phyloP scores from a whole-genome alignment of 2,113 vertebrate species.

The Psammodynastes pulverulentus region DNA sequence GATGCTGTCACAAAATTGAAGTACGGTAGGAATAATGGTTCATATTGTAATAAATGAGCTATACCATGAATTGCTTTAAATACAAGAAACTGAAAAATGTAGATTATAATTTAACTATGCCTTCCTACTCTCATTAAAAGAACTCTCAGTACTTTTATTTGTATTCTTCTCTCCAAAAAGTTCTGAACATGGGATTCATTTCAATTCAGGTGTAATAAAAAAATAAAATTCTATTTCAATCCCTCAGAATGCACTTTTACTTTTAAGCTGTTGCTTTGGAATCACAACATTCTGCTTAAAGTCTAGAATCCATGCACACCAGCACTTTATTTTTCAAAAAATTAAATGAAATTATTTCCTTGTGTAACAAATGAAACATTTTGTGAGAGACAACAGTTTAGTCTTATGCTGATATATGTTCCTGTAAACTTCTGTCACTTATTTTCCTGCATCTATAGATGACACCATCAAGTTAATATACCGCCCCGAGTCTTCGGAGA shows the following conservation, averaged over 20 bases:
- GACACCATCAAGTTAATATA: background rate
- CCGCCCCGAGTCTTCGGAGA: no score
- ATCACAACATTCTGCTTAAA: background rate
- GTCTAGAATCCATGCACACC: background rate
- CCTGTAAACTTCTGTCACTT: background rate
- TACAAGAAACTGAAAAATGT: background rate
- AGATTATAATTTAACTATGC: background rate
- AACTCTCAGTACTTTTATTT: background rate
- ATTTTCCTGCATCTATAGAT: slow-evolving; percentile 16
- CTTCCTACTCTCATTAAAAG: background rate
- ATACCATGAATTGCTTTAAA: background rate
- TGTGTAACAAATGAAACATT: background rate
- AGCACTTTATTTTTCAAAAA: background rate
- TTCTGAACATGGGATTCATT: background rate
- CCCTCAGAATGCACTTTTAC: background rate
- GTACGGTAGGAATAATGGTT: background rate
- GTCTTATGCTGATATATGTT: background rate
- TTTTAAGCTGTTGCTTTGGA: background rate
- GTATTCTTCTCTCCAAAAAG: background rate
- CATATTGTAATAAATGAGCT: background rate
- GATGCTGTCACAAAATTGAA: background rate
- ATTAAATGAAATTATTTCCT: background rate
- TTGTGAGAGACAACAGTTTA: background rate
- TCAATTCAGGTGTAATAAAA: background rate
- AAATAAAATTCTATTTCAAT: background rate